Percentiles rank a stretch among this genome's conserved stretches.
phyloP scores from a whole-genome alignment of 2,888 invertebrate genomes.

The Dasysyrphus tricinctus region DNA sequence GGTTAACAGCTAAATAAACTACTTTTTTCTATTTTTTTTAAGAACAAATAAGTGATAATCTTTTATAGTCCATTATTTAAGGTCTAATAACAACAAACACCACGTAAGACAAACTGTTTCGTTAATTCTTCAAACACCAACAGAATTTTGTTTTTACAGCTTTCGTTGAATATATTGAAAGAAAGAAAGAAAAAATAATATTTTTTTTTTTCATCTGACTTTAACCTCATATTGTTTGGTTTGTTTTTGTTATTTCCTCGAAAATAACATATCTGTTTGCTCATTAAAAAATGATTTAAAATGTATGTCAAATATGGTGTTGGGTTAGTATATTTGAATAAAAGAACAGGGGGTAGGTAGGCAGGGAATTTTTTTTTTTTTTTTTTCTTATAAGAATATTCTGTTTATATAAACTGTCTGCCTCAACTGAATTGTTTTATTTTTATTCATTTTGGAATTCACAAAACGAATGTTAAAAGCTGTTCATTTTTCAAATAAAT shows the following conservation, averaged over 20 bases:
- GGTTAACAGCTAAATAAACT: slow-evolving; percentile 1
- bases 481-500: too few species aligned
- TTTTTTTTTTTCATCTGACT: slow-evolving; percentile 2
- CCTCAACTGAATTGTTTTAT: too few species aligned
- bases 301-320: not conserved
- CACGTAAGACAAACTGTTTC: slow-evolving; percentile 2
- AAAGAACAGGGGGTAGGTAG: not conserved
- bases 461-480: too few species aligned
- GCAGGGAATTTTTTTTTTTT: not conserved
- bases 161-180: slow-evolving; percentile 1
- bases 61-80: not conserved
- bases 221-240: not conserved
- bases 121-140: slow-evolving; percentile 8
- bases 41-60: slow-evolving; percentile 12
- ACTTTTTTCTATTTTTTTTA: not conserved
- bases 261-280: not conserved
- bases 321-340: not conserved
- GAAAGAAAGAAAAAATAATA: not conserved
- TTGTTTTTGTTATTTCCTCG: not conserved
- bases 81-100: not conserved
- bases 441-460: too few species aligned
- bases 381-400: too few species aligned
- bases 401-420: too few species aligned
- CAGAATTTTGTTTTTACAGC: slow-evolving; percentile 3
- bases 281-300: slow-evolving; percentile 8